A percentile compares a stretch with the other conserved stretches of the same genome.
phyloP scores from a whole-genome alignment of 30 jellyfish, hydroid and myxozoan species.

The Hydra vulgaris region DNA sequence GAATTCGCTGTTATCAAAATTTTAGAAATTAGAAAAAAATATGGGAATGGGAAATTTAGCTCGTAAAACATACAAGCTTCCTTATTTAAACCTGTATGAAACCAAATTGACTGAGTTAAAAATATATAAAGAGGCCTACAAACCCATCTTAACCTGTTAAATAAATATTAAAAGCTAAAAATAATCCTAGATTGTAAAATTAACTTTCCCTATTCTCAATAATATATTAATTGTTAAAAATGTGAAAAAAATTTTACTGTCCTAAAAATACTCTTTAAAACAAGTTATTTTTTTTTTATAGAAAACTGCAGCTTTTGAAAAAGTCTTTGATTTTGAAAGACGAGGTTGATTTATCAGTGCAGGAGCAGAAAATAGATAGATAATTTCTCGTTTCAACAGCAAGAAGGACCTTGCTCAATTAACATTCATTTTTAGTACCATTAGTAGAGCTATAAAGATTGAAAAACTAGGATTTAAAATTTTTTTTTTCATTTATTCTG shows the following conservation, averaged over 20 bases:
- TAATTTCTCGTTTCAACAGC: not conserved
- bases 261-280: not conserved
- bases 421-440: not conserved
- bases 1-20: not conserved
- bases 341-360: not conserved
- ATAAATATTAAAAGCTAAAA: not conserved
- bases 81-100: not conserved
- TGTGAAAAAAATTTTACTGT: not conserved
- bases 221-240: too few relatives aligned
- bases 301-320: not conserved
- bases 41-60: not conserved
- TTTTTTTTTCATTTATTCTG: too few relatives aligned
- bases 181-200: not conserved
- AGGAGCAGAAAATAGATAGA: not conserved
- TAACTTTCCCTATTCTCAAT: not conserved
- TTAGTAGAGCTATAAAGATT: too few relatives aligned
- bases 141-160: not conserved
- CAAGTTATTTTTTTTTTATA: not conserved
- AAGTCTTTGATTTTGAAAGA: not conserved
- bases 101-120: not conserved
- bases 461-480: too few relatives aligned
- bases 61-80: not conserved
- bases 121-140: not conserved
- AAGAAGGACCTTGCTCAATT: not conserved
- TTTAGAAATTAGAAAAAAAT: not conserved